phyloP scores from a whole-genome alignment of 2,113 vertebrate genomes.

The Apus apus region DNA sequence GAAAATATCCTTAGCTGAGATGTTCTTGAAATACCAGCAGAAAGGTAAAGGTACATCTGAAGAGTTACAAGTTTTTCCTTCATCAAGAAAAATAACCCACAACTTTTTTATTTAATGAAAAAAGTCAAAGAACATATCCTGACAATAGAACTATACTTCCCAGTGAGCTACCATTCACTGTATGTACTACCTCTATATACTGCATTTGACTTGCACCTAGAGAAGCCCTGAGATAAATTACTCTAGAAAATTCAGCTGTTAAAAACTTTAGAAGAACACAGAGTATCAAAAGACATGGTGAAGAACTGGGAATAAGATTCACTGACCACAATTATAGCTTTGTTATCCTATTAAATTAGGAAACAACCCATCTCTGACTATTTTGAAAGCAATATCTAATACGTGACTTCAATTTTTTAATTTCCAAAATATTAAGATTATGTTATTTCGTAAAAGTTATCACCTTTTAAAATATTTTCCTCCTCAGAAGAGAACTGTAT shows the following conservation, averaged over 20 bases:
- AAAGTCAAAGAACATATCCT: neutral
- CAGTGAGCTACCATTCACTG: neutral
- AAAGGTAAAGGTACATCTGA: neutral
- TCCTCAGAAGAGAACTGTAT: neutral
- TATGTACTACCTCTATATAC: neutral
- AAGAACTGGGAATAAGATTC: neutral
- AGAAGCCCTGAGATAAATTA: neutral
- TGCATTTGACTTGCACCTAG: neutral
- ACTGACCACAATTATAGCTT: neutral
- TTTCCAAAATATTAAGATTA: neutral
- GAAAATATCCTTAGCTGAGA: neutral
- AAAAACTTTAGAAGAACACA: neutral
- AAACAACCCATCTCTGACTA: neutral
- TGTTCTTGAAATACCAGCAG: neutral
- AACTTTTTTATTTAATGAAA: neutral
- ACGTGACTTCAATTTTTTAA: neutral
- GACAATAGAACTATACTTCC: neutral
- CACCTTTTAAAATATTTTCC: neutral
- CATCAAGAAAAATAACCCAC: neutral
- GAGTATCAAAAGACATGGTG: neutral
- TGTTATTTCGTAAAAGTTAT: neutral
- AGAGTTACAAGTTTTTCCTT: neutral
- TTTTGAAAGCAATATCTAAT: neutral
- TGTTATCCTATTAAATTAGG: neutral
- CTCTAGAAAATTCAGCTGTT: neutral